Conservation (phyloP, 2,113 vertebrate genomes). For the Electrona antarctica region DNA sequence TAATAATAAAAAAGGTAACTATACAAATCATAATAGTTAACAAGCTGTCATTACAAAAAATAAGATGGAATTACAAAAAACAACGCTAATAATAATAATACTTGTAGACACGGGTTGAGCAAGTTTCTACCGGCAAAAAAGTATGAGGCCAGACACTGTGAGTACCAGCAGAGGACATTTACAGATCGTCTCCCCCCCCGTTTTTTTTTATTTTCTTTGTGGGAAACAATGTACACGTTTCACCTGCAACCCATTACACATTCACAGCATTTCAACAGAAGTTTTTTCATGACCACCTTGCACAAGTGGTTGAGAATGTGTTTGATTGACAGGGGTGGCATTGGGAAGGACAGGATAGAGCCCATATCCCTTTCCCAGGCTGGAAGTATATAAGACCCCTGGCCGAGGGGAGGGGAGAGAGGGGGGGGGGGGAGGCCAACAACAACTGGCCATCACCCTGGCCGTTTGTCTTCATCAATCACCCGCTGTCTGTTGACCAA, state of each 20-base stretch:
- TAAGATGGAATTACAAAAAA: background rate
- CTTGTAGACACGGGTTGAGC: too few relatives aligned
- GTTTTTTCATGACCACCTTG: conserved; percentile 35
- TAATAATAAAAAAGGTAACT: too few relatives aligned
- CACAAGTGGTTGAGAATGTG: conserved; percentile 51
- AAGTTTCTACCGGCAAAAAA: background rate
- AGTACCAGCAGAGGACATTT: background rate
- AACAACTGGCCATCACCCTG: conserved; percentile 79
- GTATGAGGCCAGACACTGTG: background rate
- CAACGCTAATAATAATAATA: background rate
- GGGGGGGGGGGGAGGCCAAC: conserved; percentile 77
- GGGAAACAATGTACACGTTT: conserved; percentile 12
- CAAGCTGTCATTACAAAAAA: too few relatives aligned
- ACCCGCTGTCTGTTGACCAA: conserved; percentile 84
- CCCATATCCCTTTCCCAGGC: conserved; percentile 75
- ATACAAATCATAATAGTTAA: too few relatives aligned
- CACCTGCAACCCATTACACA: conserved; percentile 27
- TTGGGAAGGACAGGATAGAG: conserved; percentile 56
- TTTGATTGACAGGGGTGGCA: conserved; percentile 68
- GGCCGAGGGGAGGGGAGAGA: conserved; percentile 34
- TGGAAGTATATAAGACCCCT: conserved; percentile 46
- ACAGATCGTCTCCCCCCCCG: background rate
- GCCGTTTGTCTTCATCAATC: conserved; percentile 87
- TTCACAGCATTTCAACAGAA: conserved; percentile 34
- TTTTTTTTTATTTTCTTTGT: background rate